Conservation (phyloP, 2,888 invertebrate species). For the Scaptomyza polygonia region DNA sequence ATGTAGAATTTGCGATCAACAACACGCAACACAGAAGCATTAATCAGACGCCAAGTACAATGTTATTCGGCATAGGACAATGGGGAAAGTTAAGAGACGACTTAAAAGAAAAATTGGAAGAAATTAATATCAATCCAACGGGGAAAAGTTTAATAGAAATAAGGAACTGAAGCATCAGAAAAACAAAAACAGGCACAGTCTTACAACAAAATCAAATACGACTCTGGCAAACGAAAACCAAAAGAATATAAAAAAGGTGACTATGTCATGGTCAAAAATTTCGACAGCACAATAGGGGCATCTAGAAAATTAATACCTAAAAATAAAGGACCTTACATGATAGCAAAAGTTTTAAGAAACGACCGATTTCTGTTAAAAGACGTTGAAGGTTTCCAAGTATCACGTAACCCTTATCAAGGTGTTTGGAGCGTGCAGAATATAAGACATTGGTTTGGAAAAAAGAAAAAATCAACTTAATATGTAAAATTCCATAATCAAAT, state of each 20-base stretch:
- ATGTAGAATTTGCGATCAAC: background rate
- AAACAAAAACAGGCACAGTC: background rate
- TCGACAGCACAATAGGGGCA: background rate
- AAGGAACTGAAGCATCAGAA: background rate
- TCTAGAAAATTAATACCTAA: background rate
- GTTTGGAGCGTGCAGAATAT: background rate
- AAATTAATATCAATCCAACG: background rate
- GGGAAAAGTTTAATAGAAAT: background rate
- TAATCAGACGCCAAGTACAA: background rate
- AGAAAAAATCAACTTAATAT: background rate
- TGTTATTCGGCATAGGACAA: slow-evolving; percentile 1
- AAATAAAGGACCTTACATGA: background rate
- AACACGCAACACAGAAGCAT: background rate
- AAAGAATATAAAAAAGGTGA: background rate
- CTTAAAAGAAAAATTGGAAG: background rate
- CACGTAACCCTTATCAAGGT: background rate
- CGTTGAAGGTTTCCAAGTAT: too few species aligned
- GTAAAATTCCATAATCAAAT: too few species aligned
- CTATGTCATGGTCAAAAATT: background rate
- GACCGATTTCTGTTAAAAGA: background rate
- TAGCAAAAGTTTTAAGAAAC: background rate
- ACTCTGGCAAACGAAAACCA: background rate
- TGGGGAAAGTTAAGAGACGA: background rate
- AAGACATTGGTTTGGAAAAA: background rate
- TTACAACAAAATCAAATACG: background rate